Percentiles rank a stretch among this genome's conserved stretches.
These are phyloP conservation scores for Tenodera sinensis DNA, from an alignment of 2,888 invertebrate genomes.

Conservation along the genomic window DNA sequence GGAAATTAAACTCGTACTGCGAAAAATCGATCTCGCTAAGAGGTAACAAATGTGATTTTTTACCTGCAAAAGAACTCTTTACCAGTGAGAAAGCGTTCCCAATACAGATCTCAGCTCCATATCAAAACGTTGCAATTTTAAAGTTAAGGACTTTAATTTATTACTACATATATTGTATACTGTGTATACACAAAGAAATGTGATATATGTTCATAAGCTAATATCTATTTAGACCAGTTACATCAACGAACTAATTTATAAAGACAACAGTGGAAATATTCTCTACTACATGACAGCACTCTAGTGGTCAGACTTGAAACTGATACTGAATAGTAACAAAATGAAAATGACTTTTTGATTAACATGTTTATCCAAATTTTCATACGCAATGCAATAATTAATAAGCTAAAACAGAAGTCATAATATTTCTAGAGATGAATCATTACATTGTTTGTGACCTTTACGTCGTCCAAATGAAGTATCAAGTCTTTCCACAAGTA, in stretches of 20 bases:
- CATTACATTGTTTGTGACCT: too few species aligned
- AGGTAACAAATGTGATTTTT: not conserved
- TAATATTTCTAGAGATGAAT: too few species aligned
- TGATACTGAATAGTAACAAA: too few species aligned
- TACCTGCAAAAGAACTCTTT: not conserved
- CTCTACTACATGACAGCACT: too few species aligned
- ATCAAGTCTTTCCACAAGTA: too few species aligned
- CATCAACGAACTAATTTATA: not conserved
- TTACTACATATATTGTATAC: not conserved
- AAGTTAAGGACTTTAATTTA: not conserved
- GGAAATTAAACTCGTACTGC: not conserved
- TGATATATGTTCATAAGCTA: not conserved
- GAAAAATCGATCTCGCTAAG: not conserved
- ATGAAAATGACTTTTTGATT: too few species aligned
- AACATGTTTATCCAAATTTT: too few species aligned
- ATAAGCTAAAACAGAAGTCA: too few species aligned
- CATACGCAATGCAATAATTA: too few species aligned
- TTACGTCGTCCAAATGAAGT: too few species aligned
- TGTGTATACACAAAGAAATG: not conserved
- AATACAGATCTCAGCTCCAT: not conserved
- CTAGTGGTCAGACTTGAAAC: too few species aligned
- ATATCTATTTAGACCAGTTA: conserved; percentile 21
- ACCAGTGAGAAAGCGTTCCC: not conserved
- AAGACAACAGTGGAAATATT: too few species aligned
- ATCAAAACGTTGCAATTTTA: not conserved